Percentiles rank a stretch among this genome's conserved stretches.
Conservation (phyloP, 2,797 vertebrate genomes). For the Erpetoichthys calabaricus region DNA sequence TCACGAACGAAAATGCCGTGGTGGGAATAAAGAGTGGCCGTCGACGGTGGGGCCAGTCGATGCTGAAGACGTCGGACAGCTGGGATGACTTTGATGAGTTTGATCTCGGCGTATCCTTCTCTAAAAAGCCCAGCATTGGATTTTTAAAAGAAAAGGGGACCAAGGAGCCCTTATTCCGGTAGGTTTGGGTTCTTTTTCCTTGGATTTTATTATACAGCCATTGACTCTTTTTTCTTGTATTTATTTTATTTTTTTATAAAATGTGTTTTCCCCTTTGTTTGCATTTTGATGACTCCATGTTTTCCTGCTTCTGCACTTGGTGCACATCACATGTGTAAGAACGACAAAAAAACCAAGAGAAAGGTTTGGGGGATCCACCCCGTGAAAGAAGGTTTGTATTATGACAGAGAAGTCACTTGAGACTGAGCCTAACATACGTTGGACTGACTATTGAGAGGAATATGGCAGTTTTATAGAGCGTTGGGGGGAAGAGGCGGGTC, state of each 20-base stretch:
- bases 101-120: slow-evolving; percentile 63
- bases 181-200: slow-evolving; percentile 17
- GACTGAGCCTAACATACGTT: too few relatives aligned
- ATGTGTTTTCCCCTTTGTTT: not conserved
- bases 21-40: slow-evolving; percentile 59
- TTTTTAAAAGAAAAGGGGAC: slow-evolving; percentile 53
- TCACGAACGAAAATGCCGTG: slow-evolving; percentile 40
- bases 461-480: too few relatives aligned
- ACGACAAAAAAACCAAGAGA: too few relatives aligned
- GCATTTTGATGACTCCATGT: not conserved
- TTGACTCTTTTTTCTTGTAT: too few relatives aligned
- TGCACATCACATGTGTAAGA: too few relatives aligned
- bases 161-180: slow-evolving; percentile 49
- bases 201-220: too few relatives aligned
- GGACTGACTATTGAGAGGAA: too few relatives aligned
- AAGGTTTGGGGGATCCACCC: too few relatives aligned
- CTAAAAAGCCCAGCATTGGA: slow-evolving; percentile 74
- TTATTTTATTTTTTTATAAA: not conserved
- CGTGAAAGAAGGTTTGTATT: too few relatives aligned
- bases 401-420: too few relatives aligned
- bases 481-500: too few relatives aligned
- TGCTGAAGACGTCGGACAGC: slow-evolving; percentile 59
- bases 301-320: too few relatives aligned
- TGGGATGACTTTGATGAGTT: slow-evolving; percentile 68
- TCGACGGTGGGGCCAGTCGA: slow-evolving; percentile 79